Evolutionary conservation across 2,888 invertebrate species (phyloP).

Genomic region (Scaptomyza parva): DNA sequence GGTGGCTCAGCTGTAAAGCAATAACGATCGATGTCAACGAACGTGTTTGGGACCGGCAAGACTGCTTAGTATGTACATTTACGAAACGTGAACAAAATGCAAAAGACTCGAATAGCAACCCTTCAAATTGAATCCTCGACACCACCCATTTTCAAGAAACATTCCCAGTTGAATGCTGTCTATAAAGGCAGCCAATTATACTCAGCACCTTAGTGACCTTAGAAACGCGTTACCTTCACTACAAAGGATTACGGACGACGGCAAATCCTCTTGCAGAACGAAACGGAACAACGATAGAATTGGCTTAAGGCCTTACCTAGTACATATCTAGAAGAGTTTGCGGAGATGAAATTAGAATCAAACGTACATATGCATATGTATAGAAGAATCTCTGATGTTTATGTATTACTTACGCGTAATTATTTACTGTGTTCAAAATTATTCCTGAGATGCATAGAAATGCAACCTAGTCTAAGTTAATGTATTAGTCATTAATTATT

Average conservation of each 20-base stretch:
- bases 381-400: conserved; percentile 41
- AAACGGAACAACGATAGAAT: conserved; percentile 52
- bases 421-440: conserved; percentile 68
- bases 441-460: conserved; percentile 63
- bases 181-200: conserved; percentile 34
- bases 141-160: conserved; percentile 27
- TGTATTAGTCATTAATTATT: conserved; percentile 48
- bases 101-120: conserved; percentile 61
- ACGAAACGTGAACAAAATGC: conserved; percentile 30
- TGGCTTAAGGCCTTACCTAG: conserved; percentile 47
- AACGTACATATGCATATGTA: conserved; percentile 14
- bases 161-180: conserved; percentile 64
- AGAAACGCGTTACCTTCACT: conserved; percentile 76
- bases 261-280: conserved; percentile 38
- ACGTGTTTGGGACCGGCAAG: conserved; percentile 48
- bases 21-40: conserved; percentile 25
- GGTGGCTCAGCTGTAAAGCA: conserved; percentile 87
- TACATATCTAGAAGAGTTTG: conserved; percentile 53
- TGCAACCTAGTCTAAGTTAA: conserved; percentile 65
- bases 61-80: conserved; percentile 70
- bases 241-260: conserved; percentile 30
- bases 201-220: conserved; percentile 78
- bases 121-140: conserved; percentile 33
- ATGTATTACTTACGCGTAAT: conserved; percentile 33
- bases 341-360: conserved; percentile 4